These are phyloP conservation scores for Tetramorium parvispinum DNA, from an alignment of 1,140 invertebrate genomes.

Conservation along the genomic window DNA sequence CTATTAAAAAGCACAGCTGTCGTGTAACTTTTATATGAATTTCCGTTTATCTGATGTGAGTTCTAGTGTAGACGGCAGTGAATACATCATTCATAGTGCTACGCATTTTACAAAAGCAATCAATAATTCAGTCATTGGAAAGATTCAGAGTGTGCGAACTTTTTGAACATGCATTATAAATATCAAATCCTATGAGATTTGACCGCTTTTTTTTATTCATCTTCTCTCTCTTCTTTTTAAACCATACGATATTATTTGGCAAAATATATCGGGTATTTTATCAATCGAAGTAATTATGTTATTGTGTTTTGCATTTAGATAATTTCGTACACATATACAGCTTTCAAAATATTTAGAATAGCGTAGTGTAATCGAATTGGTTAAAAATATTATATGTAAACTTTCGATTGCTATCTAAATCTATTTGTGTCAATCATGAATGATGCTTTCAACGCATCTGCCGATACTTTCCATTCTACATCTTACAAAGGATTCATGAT, in stretches of 20 bases:
- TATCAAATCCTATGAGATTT: not conserved
- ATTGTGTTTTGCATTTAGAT: not conserved
- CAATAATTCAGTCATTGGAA: not conserved
- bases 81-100: not conserved
- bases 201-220: not conserved
- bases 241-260: not conserved
- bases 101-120: slow-evolving; percentile 3
- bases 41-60: not conserved
- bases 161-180: not conserved
- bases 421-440: not conserved
- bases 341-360: not conserved
- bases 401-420: not conserved
- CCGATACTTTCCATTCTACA: slow-evolving; percentile 1
- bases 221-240: not conserved
- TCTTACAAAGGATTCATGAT: not conserved
- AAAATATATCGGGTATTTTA: not conserved
- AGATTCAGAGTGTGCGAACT: not conserved
- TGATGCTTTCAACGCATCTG: slow-evolving; percentile 31
- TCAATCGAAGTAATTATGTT: not conserved
- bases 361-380: not conserved
- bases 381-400: not conserved
- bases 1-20: not conserved
- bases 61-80: not conserved
- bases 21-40: not conserved
- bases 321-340: not conserved